phyloP scores from a whole-genome alignment of 2,113 vertebrate species.

The Apodemus sylvaticus region DNA sequence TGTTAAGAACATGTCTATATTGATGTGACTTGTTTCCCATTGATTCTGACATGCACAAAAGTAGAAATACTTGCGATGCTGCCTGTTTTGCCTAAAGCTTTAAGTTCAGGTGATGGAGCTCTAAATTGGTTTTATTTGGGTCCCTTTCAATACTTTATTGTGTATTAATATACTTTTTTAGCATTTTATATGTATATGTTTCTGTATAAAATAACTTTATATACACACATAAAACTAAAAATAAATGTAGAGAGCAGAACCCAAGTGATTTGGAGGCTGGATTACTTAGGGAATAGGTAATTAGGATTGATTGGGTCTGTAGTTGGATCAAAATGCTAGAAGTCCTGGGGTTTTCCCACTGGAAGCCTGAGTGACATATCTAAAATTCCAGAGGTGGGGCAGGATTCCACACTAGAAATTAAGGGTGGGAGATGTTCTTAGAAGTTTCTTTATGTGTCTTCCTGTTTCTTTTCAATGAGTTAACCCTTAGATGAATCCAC shows the following conservation, averaged over 20 bases:
- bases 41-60: conserved; percentile 20
- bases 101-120: not conserved
- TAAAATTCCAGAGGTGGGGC: conserved; percentile 23
- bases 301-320: conserved; percentile 59
- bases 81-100: not conserved
- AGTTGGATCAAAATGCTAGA: conserved; percentile 12
- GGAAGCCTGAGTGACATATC: not conserved
- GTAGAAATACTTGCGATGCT: not conserved
- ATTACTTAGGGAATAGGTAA: conserved; percentile 62
- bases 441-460: conserved; percentile 15
- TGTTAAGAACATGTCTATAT: not conserved
- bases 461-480: conserved; percentile 25
- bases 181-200: not conserved
- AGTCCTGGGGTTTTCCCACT: not conserved
- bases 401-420: not conserved
- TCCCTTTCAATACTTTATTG: conserved; percentile 43
- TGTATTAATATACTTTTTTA: not conserved
- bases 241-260: conserved; percentile 62
- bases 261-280: conserved; percentile 51
- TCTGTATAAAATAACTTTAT: not conserved
- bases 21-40: not conserved
- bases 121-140: conserved; percentile 36
- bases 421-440: not conserved
- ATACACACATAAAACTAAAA: conserved; percentile 43
- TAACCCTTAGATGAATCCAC: conserved; percentile 25